Percentiles rank a stretch among this genome's conserved stretches.
Evolutionary conservation across 2,113 vertebrate genomes (phyloP).

Genomic region (Nerophis ophidion): DNA sequence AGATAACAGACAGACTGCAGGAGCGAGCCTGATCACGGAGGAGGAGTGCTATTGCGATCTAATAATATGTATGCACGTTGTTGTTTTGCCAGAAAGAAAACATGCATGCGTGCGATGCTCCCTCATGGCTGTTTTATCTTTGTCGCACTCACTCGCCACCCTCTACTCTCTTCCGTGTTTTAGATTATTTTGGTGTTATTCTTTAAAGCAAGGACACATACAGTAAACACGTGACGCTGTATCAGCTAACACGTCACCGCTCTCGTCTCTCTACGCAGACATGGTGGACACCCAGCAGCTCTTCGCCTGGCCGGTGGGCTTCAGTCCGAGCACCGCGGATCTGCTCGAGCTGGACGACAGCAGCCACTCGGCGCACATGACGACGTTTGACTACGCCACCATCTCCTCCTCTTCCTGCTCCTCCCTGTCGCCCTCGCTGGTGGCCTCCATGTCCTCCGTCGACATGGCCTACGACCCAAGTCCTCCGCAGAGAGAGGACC

Average conservation of each 20-base stretch:
- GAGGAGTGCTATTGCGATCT: conserved; percentile 1
- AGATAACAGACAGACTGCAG: conserved; percentile 44
- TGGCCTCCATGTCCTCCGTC: conserved; percentile 43
- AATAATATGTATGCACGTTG: conserved; percentile 4
- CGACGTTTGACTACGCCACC: conserved; percentile 85
- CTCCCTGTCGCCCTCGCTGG: conserved; percentile 48
- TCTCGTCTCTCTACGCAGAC: conserved; percentile 54
- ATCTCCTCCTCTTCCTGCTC: conserved; percentile 68
- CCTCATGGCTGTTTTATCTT: conserved; percentile 2
- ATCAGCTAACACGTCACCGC: conserved; percentile 21
- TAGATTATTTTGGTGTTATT: conserved; percentile 19
- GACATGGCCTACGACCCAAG: conserved; percentile 79
- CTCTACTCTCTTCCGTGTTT: conserved; percentile 11
- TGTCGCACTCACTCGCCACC: not conserved
- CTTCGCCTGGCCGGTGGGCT: conserved; percentile 89
- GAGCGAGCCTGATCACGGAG: not conserved
- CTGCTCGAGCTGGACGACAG: conserved; percentile 83
- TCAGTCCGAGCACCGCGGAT: conserved; percentile 83
- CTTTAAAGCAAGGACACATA: conserved; percentile 47
- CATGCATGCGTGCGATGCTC: conserved; percentile 4
- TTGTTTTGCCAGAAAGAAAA: conserved; percentile 10
- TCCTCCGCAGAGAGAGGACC: conserved; percentile 69
- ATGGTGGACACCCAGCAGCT: conserved; percentile 99
- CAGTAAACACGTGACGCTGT: conserved; percentile 33
- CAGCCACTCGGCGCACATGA: conserved; percentile 83